Evolutionary conservation across 2,113 vertebrate species (phyloP).

Genomic region (Columba livia): DNA sequence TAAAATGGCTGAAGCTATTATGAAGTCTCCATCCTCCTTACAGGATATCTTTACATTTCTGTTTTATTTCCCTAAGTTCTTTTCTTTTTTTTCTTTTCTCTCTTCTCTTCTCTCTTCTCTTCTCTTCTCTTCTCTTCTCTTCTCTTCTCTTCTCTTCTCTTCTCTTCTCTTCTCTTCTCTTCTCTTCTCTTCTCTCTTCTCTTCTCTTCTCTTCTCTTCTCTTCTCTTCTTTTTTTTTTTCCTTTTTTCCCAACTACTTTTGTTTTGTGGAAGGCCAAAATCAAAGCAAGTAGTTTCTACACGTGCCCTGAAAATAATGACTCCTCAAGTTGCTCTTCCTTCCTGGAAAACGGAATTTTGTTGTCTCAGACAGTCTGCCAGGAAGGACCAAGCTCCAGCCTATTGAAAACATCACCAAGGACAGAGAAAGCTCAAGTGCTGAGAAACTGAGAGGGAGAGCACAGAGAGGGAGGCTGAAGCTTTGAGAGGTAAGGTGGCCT

Average conservation of each 20-base stretch:
- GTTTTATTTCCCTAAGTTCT: too few relatives aligned
- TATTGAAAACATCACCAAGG: not conserved
- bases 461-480: not conserved
- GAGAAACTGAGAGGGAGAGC: not conserved
- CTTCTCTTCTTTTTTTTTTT: accelerated
- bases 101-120: too few relatives aligned
- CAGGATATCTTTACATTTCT: not conserved
- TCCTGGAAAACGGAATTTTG: not conserved
- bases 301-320: not conserved
- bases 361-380: not conserved
- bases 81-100: too few relatives aligned
- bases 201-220: too few relatives aligned
- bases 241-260: not conserved
- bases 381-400: not conserved
- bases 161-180: too few relatives aligned
- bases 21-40: not conserved
- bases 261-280: not conserved
- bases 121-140: too few relatives aligned
- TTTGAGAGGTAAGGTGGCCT: not conserved
- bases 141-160: not conserved
- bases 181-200: not conserved
- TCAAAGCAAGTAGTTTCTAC: not conserved
- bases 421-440: not conserved
- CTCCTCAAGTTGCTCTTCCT: not conserved
- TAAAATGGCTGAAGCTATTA: not conserved